phyloP scores from a whole-genome alignment of 2,113 vertebrate species.

The Coptodon bakossiorum region DNA sequence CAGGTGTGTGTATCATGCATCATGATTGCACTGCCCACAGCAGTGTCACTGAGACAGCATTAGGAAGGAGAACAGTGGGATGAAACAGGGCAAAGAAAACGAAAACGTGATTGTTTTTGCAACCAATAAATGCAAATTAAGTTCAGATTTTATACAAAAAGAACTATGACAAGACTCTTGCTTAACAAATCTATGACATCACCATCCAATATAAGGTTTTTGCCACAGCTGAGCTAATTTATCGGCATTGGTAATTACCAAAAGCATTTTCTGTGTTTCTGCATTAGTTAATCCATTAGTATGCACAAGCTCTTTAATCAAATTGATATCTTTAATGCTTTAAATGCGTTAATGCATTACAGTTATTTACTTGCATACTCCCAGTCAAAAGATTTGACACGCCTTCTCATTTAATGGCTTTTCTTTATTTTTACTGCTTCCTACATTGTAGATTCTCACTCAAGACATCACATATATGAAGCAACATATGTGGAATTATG shows the following conservation, averaged over 20 bases:
- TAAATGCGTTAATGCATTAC: not conserved
- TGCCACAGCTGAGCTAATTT: not conserved
- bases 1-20: not conserved
- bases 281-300: not conserved
- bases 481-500: not conserved
- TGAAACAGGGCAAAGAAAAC: not conserved
- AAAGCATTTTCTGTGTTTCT: not conserved
- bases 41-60: not conserved
- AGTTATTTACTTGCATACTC: not conserved
- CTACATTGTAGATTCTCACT: not conserved
- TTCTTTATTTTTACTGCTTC: not conserved
- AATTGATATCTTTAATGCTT: not conserved
- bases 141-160: not conserved
- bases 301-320: not conserved
- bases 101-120: not conserved
- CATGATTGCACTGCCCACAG: not conserved
- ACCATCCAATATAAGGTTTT: not conserved
- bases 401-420: not conserved
- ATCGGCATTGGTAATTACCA: not conserved
- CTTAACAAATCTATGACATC: not conserved
- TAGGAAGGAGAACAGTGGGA: not conserved
- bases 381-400: not conserved
- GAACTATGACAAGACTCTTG: not conserved
- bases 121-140: not conserved
- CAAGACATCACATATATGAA: not conserved